Percentiles rank a stretch among this genome's conserved stretches.
phyloP scores from a whole-genome alignment of 2,113 vertebrate genomes.

The Prolemur simus region DNA sequence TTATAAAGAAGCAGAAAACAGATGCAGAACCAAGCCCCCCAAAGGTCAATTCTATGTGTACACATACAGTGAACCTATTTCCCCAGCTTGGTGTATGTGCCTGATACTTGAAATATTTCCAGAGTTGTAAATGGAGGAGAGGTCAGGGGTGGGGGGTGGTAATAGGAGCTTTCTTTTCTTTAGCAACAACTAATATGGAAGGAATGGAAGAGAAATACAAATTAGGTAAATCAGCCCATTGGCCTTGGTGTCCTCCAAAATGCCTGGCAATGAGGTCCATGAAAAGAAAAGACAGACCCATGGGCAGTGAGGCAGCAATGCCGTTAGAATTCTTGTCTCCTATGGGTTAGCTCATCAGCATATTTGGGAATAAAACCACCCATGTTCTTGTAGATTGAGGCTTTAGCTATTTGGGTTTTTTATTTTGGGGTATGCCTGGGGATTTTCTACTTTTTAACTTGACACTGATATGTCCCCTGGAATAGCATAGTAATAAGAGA shows the following conservation, averaged over 20 bases:
- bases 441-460: not conserved
- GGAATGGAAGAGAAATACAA: not conserved
- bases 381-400: not conserved
- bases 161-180: not conserved
- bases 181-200: not conserved
- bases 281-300: not conserved
- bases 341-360: not conserved
- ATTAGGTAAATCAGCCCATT: not conserved
- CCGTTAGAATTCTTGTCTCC: not conserved
- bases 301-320: not conserved
- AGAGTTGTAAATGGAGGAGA: not conserved
- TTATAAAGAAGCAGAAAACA: not conserved
- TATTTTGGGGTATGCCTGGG: not conserved
- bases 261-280: not conserved
- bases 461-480: not conserved
- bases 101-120: slow-evolving; percentile 7
- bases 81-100: not conserved
- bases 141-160: rapidly evolving
- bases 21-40: not conserved
- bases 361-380: not conserved
- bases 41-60: not conserved
- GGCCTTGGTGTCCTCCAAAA: not conserved
- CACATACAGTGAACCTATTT: not conserved
- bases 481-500: not conserved
- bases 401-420: not conserved